phyloP scores from a whole-genome alignment of 1,140 invertebrate genomes.

The Rhagoletis zephyria region DNA sequence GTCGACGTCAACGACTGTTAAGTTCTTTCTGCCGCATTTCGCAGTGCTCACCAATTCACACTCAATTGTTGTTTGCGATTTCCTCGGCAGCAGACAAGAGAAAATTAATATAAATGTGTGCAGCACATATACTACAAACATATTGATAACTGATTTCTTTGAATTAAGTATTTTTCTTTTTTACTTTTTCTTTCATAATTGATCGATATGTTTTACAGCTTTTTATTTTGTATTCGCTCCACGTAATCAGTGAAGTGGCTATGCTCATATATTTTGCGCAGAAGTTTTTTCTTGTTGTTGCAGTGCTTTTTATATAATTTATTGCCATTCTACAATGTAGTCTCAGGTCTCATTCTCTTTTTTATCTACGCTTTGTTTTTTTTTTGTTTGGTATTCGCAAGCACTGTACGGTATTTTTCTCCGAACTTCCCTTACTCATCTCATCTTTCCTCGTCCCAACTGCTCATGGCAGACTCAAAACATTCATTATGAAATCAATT shows the following conservation, averaged over 20 bases:
- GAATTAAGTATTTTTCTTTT: no score
- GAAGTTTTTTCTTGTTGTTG: neutral
- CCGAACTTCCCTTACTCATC: neutral
- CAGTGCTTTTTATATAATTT: neutral
- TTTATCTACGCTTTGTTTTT: neutral
- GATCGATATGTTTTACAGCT: neutral
- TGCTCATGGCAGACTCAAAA: slow-evolving; percentile 6
- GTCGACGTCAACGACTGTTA: neutral
- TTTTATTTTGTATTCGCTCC: neutral
- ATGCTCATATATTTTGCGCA: neutral
- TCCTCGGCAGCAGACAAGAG: neutral
- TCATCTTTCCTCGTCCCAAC: neutral
- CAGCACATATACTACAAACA: no score
- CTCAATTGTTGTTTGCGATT: neutral
- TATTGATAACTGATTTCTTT: no score
- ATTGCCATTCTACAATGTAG: slow-evolving; percentile 1
- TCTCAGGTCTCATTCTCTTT: neutral
- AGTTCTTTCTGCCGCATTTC: neutral
- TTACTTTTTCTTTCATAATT: no score
- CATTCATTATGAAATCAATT: slow-evolving; percentile 13
- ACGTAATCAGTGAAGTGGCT: slow-evolving; percentile 2
- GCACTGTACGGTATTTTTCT: neutral
- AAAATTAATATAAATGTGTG: neutral
- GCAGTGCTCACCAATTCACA: neutral
- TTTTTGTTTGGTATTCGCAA: neutral